Conservation (phyloP, 2,113 vertebrate genomes). For the Hypomesus transpacificus region DNA sequence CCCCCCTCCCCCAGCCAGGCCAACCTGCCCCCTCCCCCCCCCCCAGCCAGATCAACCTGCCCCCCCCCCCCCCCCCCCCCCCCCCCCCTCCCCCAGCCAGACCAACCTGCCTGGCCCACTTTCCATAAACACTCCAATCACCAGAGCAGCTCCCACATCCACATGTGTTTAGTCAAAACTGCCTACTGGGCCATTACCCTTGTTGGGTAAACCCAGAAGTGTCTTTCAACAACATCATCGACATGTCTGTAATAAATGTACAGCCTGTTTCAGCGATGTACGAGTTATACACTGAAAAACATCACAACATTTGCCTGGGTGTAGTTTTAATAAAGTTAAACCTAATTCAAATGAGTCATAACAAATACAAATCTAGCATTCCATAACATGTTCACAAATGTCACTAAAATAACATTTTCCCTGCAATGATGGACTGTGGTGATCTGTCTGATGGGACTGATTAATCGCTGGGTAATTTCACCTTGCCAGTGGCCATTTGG, state of each 20-base stretch:
- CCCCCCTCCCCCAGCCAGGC: slow-evolving; percentile 30
- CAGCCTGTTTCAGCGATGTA: not conserved
- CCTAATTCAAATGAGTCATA: not conserved
- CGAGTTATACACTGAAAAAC: too few relatives aligned
- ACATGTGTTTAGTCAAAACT: slow-evolving; percentile 39
- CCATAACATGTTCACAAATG: not conserved
- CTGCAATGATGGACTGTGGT: too few relatives aligned
- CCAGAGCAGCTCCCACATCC: slow-evolving; percentile 19
- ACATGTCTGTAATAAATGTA: not conserved
- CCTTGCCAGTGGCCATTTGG: slow-evolving; percentile 45
- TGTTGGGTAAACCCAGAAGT: slow-evolving; percentile 53
- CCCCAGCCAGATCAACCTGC: slow-evolving; percentile 43
- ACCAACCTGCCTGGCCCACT: slow-evolving; percentile 28
- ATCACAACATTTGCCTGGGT: not conserved
- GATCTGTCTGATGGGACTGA: slow-evolving; percentile 12
- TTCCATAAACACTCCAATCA: slow-evolving; percentile 8
- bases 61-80: not conserved
- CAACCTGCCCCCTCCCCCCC: slow-evolving; percentile 28
- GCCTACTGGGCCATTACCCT: not conserved
- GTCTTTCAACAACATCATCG: slow-evolving; percentile 15
- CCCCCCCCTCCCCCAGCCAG: slow-evolving; percentile 33
- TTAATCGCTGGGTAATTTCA: slow-evolving; percentile 23
- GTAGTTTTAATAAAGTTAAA: not conserved
- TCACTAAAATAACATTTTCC: too few relatives aligned
- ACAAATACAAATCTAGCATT: too few relatives aligned